Evolutionary conservation across 1,140 invertebrate genomes (phyloP).

Genomic region (Brachionus rotundiformis): DNA sequence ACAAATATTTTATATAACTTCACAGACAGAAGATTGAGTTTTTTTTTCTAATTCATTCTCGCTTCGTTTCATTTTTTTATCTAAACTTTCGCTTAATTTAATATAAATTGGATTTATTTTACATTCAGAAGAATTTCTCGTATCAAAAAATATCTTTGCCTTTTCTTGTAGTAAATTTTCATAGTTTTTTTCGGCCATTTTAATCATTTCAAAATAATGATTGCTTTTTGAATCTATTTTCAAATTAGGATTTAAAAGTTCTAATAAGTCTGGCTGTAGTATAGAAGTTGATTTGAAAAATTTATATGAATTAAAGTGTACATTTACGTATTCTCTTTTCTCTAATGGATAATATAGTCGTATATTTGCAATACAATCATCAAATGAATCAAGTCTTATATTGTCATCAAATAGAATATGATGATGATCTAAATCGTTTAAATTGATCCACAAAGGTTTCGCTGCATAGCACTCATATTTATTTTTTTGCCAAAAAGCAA

Average conservation of each 20-base stretch:
- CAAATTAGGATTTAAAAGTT: constrained; percentile 9
- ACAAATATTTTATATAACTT: neutral
- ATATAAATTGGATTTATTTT: neutral
- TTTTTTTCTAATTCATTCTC: neutral
- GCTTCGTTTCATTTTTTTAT: neutral
- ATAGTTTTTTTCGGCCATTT: constrained; percentile 18
- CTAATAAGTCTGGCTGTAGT: constrained; percentile 19
- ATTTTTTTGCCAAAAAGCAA: constrained; percentile 51
- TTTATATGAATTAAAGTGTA: constrained; percentile 37
- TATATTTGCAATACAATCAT: constrained; percentile 47
- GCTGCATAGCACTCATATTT: constrained; percentile 47
- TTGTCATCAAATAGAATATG: constrained; percentile 52
- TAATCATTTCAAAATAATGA: constrained; percentile 22
- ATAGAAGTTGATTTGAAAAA: neutral
- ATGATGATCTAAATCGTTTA: constrained; percentile 37
- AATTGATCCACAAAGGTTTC: constrained; percentile 39
- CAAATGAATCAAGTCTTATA: constrained; percentile 20
- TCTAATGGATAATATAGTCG: neutral
- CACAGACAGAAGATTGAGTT: neutral
- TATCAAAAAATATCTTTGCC: neutral
- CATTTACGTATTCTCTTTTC: neutral
- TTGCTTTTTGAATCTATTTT: constrained; percentile 11
- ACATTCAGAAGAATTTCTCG: no score
- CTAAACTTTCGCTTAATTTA: neutral
- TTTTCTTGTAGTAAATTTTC: neutral